Base-by-base conservation (phyloP, 2,113 vertebrate genomes). In the Solea senegalensis region DNA sequence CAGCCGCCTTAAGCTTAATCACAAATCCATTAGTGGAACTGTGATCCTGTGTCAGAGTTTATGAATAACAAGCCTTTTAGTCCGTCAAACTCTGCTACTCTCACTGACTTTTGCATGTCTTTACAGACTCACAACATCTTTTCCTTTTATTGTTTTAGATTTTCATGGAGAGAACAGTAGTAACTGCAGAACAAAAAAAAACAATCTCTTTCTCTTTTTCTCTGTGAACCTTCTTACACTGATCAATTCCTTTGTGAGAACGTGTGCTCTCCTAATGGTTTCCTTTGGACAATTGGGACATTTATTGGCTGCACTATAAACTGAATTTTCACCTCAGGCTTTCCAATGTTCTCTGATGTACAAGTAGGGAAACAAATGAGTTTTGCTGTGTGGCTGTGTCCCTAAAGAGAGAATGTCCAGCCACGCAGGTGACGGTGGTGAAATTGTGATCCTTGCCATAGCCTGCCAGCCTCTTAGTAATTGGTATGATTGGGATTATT, bases 341-440 rank as follows among this genome's bases (percentile, higher is more conserved):
- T 62, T 50, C 15, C 43, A 21, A 4, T 71, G 64, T 77, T 80
- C 69, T 44, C 66, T 16, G 48, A 54, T 52, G 40, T 50, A 26
- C 44, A 48, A 6, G 26, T 71, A 13, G 10, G 16, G 43, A 78
- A 71, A 45, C 9, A 83, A 76, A 88, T 74, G 58, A 65, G 63
- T 69, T 69, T 74, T 66, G 41, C 27, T 69, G 60, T 69, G 60
- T 65, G 57, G 15, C 49, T 34, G 34, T 34, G 34, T 57, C 83
- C 46, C 39, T 28, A 57, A 63, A 74, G 74, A 34, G 34, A 34
- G 34, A 34, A 34, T 57, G 27, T 28, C 13, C 46, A 57, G 34
- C 26, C 40, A 46, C 4, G 46, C 7, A 21, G 9, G 43, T 27
- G 11, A 40, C 16, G 41, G 28, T 66, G 43, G 49, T 54, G 34